Conservation (phyloP, 2,797 vertebrate species). For the Carapus acus region DNA sequence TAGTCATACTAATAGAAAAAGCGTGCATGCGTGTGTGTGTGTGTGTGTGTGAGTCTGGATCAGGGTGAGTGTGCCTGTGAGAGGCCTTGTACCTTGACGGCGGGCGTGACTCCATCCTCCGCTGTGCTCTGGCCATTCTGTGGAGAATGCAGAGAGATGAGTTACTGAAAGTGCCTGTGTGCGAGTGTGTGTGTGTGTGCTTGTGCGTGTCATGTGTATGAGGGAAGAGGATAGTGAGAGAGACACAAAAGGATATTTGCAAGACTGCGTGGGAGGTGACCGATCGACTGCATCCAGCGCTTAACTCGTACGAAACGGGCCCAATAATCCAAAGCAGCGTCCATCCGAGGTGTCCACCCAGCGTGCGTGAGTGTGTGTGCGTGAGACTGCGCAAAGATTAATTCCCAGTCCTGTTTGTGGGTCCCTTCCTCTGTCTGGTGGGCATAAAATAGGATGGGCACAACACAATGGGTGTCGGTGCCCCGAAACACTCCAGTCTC, state of each 20-base stretch:
- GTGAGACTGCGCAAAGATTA: no score
- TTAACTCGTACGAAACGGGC: slow-evolving; percentile 47
- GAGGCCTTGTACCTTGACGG: slow-evolving; percentile 61
- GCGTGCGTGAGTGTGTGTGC: no score
- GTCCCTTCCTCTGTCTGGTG: no score
- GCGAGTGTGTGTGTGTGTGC: slow-evolving; percentile 23
- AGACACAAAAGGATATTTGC: slow-evolving; percentile 36
- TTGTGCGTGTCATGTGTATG: slow-evolving; percentile 8
- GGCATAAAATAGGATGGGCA: no score
- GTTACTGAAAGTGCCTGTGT: slow-evolving; percentile 45
- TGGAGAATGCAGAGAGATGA: slow-evolving; percentile 63
- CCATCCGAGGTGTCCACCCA: no score
- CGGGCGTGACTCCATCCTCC: slow-evolving; percentile 74
- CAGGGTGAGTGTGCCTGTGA: background rate
- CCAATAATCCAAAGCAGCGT: slow-evolving; percentile 55
- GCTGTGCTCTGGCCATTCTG: slow-evolving; percentile 82
- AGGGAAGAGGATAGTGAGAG: background rate
- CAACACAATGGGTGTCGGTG: no score
- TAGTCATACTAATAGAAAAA: no score
- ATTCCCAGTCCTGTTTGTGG: no score
- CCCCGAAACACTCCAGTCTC: no score
- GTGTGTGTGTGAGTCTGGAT: background rate
- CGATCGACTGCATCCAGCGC: slow-evolving; percentile 48
- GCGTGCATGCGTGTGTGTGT: no score
- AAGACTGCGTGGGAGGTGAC: slow-evolving; percentile 55